Evolutionary conservation across 2,888 invertebrate genomes (phyloP).

Genomic region (Acanthosoma haemorrhoidale): DNA sequence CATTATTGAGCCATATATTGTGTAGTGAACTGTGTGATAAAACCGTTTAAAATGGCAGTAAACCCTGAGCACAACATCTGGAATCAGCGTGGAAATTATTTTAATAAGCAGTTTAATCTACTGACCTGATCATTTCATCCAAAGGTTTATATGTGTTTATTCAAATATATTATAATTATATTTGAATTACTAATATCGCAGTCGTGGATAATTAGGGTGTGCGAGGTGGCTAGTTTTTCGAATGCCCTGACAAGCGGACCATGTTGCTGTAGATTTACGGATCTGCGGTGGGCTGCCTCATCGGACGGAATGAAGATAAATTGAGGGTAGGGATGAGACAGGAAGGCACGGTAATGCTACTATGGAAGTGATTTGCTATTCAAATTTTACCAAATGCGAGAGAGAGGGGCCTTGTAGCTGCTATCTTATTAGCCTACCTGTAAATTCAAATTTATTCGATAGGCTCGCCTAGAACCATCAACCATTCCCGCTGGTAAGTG

Average conservation of each 20-base stretch:
- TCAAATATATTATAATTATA: too few species aligned
- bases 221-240: neutral
- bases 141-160: too few species aligned
- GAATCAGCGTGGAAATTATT: too few species aligned
- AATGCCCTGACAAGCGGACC: neutral
- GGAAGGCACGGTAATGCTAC: neutral
- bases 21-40: too few species aligned
- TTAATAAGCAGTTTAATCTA: too few species aligned
- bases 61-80: too few species aligned
- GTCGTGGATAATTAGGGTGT: neutral
- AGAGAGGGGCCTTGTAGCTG: neutral
- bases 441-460: slow-evolving; percentile 4
- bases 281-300: neutral
- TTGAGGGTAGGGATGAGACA: neutral
- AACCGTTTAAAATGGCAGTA: too few species aligned
- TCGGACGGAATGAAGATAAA: neutral
- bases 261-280: neutral
- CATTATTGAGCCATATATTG: too few species aligned
- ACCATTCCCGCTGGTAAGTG: neutral
- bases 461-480: neutral
- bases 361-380: slow-evolving; percentile 1
- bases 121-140: too few species aligned
- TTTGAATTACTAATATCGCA: too few species aligned
- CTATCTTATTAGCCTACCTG: slow-evolving; percentile 8
- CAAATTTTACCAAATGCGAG: neutral